Evolutionary conservation across 1,140 invertebrate genomes (phyloP).

Genomic region (Andrena cerasifolii): DNA sequence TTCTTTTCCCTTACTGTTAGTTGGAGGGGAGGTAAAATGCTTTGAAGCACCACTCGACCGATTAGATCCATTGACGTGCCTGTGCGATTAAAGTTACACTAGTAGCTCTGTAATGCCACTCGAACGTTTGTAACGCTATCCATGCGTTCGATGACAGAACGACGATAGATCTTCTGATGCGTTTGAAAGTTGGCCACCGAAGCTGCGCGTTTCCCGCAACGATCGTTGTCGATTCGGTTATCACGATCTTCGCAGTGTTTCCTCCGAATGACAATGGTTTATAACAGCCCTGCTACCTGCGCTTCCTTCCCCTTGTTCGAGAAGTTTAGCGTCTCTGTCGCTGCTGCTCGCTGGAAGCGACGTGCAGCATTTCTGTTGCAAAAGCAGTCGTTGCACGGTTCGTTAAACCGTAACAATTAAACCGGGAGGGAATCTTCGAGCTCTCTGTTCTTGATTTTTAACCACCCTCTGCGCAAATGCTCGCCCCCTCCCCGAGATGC

Average conservation of each 20-base stretch:
- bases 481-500: not conserved
- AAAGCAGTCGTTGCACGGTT: slow-evolving; percentile 18
- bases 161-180: not conserved
- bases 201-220: slow-evolving; percentile 1
- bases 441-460: slow-evolving; percentile 44
- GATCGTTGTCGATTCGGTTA: slow-evolving; percentile 31
- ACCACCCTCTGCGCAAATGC: not conserved
- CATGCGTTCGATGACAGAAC: not conserved
- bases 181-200: not conserved
- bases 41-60: too few relatives aligned
- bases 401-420: slow-evolving; percentile 46
- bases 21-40: too few relatives aligned
- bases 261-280: slow-evolving; percentile 32
- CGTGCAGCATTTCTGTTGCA: slow-evolving; percentile 17
- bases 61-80: not conserved
- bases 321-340: slow-evolving; percentile 16
- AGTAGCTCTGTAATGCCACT: not conserved
- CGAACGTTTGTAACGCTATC: too few relatives aligned
- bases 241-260: not conserved
- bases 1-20: too few relatives aligned
- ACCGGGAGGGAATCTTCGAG: slow-evolving; percentile 9
- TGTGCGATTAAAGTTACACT: not conserved
- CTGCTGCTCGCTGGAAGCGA: not conserved
- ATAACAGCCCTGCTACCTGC: slow-evolving; percentile 12
- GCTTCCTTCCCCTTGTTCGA: slow-evolving; percentile 50